Evolutionary conservation across 2,113 vertebrate genomes (phyloP).

Genomic region (Pogonocichla stellata): DNA sequence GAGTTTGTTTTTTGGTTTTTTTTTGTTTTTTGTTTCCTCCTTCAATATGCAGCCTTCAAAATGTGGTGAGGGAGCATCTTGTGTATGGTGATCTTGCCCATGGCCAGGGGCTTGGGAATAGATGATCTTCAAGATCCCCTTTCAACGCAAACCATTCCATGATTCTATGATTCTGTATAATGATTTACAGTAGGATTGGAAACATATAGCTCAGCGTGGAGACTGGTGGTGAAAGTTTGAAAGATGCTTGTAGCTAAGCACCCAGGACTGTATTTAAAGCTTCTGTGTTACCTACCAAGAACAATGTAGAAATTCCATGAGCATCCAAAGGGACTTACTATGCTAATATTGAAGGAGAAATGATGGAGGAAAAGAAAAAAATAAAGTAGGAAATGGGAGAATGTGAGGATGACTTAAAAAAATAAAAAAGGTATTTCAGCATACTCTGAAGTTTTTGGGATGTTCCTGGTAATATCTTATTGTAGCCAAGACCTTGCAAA

Average conservation of each 20-base stretch:
- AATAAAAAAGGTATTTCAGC: neutral
- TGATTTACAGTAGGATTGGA: neutral
- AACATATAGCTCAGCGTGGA: neutral
- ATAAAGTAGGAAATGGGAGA: neutral
- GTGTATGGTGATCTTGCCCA: neutral
- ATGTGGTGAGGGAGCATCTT: neutral
- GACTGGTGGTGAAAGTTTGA: neutral
- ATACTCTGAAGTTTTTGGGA: neutral
- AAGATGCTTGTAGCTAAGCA: neutral
- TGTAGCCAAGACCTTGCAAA: neutral
- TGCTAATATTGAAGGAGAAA: neutral
- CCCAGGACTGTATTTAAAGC: neutral
- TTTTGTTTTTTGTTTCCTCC: neutral
- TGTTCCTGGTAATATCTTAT: neutral
- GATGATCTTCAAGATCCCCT: neutral
- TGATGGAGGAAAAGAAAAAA: neutral
- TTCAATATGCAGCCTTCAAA: neutral
- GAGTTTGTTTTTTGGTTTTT: neutral
- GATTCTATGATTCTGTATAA: neutral
- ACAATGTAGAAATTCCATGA: neutral
- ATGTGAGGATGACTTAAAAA: neutral
- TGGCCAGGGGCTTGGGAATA: too few relatives aligned
- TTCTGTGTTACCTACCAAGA: neutral
- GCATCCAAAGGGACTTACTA: neutral
- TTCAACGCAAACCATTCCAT: neutral